Evolutionary conservation across 2,113 vertebrate species (phyloP).

Genomic region (Poeciliopsis occidentalis): DNA sequence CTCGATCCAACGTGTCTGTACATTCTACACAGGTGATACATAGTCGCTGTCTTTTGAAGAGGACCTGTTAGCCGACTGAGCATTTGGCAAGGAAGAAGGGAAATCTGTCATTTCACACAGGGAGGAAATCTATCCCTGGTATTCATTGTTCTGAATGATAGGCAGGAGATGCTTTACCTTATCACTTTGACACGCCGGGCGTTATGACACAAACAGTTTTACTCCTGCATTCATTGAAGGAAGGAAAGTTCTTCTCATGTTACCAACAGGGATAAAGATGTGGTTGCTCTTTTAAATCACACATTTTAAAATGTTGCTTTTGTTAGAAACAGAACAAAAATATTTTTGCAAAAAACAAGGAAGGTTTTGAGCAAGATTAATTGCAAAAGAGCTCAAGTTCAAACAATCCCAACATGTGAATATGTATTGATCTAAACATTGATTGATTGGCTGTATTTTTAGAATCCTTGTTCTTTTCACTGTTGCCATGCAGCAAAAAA

Average conservation of each 20-base stretch:
- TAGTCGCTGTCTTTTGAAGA: conserved; percentile 66
- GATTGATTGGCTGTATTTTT: too few relatives aligned
- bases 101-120: conserved; percentile 77
- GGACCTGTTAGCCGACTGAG: conserved; percentile 60
- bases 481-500: too few relatives aligned
- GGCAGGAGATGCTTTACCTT: conserved; percentile 70
- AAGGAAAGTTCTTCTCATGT: conserved; percentile 63
- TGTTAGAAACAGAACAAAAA: too few relatives aligned
- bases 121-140: conserved; percentile 66
- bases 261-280: conserved; percentile 46
- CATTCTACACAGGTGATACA: conserved; percentile 75
- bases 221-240: conserved; percentile 58
- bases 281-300: conserved; percentile 10
- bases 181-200: conserved; percentile 74
- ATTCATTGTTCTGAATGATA: conserved; percentile 72
- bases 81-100: conserved; percentile 62
- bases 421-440: too few relatives aligned
- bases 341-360: too few relatives aligned
- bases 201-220: conserved; percentile 73
- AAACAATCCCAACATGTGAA: background rate
- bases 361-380: background rate
- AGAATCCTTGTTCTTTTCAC: too few relatives aligned
- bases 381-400: background rate
- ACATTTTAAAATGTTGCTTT: background rate
- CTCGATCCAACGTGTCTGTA: conserved; percentile 65